Base-by-base conservation (phyloP, 2,113 vertebrate genomes). In the Eubucco bourcierii region DNA sequence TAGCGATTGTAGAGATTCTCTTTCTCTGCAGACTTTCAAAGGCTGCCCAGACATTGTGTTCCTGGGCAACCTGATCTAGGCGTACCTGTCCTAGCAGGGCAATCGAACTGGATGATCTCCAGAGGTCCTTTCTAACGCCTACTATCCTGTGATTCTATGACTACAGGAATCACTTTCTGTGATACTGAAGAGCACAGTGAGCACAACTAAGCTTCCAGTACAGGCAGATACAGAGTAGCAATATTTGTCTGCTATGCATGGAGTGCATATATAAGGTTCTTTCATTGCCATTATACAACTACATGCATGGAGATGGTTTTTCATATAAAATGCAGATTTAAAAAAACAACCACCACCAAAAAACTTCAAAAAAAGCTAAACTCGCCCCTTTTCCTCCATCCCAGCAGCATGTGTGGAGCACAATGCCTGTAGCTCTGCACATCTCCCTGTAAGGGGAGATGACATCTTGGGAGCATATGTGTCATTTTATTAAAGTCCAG, bases 121-220 rank as follows among this genome's bases (percentile, higher is more conserved):
- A 52, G 50, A 24, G 50, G 50, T 52, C 20, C 50, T 23, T 52
- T 52, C 50, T 21, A 52, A 23, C 21, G 11, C 50, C 23, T 52
- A 52, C 50, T 23, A 24, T 23, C 24, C 50, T 52, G 50, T 52
- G 50, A 50, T 50, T 50, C 47, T 21, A 85, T 16, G n/a, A 55
- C 79, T 77, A 66, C 78, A 92, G 82, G 84, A 94, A 47, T 60
- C 12, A 37, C 77, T 94, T 80, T 87, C 79, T 89, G 65, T 91
- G 80, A 79, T 88, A 34, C 75, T 92, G 41, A 88, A 92, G 73
- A n/a, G 64, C 55, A 77, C n/a, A 93, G 80, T 14, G 66, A 96
- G 39, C 39, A 74, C 56, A 72, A 34, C n/a, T 80, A 73, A 90
- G 77, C 78, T 58, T 29, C 58, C 67, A 34, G 4, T 14, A 87